Evolutionary conservation across 1,140 invertebrate species (phyloP), one percentile per base, ranked within the genome.

Genomic region (Maconellicoccus hirsutus): DNA sequence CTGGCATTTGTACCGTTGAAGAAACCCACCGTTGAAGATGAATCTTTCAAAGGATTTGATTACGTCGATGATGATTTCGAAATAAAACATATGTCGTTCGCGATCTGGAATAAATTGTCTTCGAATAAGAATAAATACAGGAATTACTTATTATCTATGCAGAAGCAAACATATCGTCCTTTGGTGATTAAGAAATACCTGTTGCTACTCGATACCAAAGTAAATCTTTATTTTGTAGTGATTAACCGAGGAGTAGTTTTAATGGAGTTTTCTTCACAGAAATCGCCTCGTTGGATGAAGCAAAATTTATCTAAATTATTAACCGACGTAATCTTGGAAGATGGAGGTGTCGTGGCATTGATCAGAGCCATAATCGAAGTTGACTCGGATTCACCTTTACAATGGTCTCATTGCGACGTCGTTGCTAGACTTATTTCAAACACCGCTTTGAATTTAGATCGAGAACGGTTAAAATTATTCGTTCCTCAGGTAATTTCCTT

Each of bases 171-270:
- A 69, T 86, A 86, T 74, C 82, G 82, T 71, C 81, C 83, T 33
- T 77, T 83, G 59, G 78, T 88, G 38, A 85, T 90, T 73, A 86
- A 85, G 79, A 87, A 89, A 79, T 79, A 89, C 12, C 82, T 91
- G 80, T 76, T 87, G 22, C 79, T 90, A 69, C 84, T 86, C 77
- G 84, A 52, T 86, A 76, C 77, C 81, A 7, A 76, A 77, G 38
- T 71, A 71, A 59, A 38, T 16, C 10, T 52, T 22, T 70, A 8
- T 52, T 16, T 52, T 52, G 42, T 14, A n/a, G n/a, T n/a, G n/a
- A n/a, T n/a, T n/a, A n/a, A n/a, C n/a, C n/a, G n/a, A 2, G 10
- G 16, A 52, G n/a, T 52, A 19, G 2, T 52, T 6, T 4, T 16
- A 52, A 14, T 61, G 27, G 70, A 33, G 27, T 72, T 42, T 42